phyloP scores from a whole-genome alignment of 2,888 invertebrate species.

The Notocelia uddmanniana region DNA sequence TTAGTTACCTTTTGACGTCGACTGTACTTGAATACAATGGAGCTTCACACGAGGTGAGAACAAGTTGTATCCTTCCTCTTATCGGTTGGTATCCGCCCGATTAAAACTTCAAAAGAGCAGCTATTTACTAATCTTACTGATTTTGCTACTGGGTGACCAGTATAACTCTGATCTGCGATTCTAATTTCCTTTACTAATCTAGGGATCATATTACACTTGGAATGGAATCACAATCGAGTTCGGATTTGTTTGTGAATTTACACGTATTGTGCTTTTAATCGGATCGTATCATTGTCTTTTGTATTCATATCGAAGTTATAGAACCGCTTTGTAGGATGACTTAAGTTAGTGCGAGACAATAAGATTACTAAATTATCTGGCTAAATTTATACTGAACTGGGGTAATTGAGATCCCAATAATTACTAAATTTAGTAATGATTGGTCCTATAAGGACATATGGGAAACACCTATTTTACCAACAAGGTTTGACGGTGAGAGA shows the following conservation, averaged over 20 bases:
- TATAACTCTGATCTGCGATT: not conserved
- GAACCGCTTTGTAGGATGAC: not conserved
- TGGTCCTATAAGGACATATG: no score
- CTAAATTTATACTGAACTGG: not conserved
- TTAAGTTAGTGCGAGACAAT: not conserved
- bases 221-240: not conserved
- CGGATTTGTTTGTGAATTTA: not conserved
- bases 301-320: slow-evolving; percentile 38
- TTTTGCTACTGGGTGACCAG: not conserved
- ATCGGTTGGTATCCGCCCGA: slow-evolving; percentile 41
- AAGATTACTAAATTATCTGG: not conserved
- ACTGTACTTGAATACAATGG: slow-evolving; percentile 37
- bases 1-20: slow-evolving; percentile 25
- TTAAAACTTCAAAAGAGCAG: slow-evolving; percentile 40
- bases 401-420: not conserved
- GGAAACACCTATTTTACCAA: no score
- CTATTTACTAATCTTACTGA: not conserved
- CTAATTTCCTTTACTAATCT: not conserved
- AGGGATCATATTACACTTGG: not conserved
- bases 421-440: not conserved
- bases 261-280: slow-evolving; percentile 35
- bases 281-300: slow-evolving; percentile 41
- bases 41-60: slow-evolving; percentile 38
- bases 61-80: slow-evolving; percentile 42
- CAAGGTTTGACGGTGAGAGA: no score